Evolutionary conservation across 2,888 invertebrate species (phyloP), one percentile per base, ranked within the genome.

Genomic region (Altica lythri): DNA sequence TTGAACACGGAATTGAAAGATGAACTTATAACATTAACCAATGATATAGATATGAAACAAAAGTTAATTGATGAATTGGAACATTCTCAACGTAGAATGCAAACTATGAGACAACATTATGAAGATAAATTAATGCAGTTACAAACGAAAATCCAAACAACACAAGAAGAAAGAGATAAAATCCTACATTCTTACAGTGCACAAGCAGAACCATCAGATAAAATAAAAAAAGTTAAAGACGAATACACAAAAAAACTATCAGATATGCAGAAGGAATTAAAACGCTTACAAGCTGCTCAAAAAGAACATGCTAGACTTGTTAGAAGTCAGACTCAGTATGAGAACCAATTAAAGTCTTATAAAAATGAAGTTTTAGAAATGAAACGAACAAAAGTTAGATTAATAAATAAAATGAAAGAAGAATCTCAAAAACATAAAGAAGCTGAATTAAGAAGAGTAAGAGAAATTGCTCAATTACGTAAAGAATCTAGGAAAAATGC

Each of bases 11-110:
- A 85, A 29, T 83, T 87, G 57, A 83, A 90, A 62, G 89, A 90
- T 19, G 92, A 95, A 72, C 78, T 98, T 55, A 90, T 93, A 9
- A 89, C 90, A 6, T 78, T 98, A 10, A 95, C 93, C 51, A 90
- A 90, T 38, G 95, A 97, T 75, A 97, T 98, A 62, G 92, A 92
- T 71, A 90, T 95, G 49, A 98, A 98, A 74, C 91, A 95, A 64
- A 89, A 92, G 51, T 80, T 98, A 35, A 95, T 99, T 59, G 94
- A 95, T 68, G 95, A 97, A 70, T 76, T 98, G 61, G 97, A 98
- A 74, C 78, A 88, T 52, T 92, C 92, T 0, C 95, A 97, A 72
- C 83, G 90, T 47, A 80, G 94, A 40, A 81, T 97, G 72, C 87
- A 91, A 45, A 84, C 89, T 0, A 86, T 97, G 82, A 84, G 89